Evolutionary conservation across 1,140 invertebrate species (phyloP).

Genomic region (Aphis craccivora): DNA sequence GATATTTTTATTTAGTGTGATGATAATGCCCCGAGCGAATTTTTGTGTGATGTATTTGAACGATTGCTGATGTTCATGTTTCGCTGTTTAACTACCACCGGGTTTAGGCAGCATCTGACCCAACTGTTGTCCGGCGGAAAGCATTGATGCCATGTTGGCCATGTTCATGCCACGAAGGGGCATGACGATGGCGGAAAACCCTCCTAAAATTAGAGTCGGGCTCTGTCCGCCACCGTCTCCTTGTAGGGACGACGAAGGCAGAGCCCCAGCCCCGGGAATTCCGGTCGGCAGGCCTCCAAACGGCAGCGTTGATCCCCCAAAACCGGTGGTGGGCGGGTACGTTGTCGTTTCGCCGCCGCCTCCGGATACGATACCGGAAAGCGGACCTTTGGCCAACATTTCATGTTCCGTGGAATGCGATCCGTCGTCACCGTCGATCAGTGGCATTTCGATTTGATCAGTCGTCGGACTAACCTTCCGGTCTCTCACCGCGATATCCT

Average conservation of each 20-base stretch:
- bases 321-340: neutral
- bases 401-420: neutral
- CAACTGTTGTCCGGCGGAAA: constrained; percentile 37
- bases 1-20: neutral
- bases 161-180: neutral
- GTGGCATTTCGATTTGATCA: neutral
- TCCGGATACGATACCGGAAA: neutral
- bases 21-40: neutral
- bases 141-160: constrained; percentile 17
- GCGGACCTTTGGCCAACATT: neutral
- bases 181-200: neutral
- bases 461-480: too few relatives aligned
- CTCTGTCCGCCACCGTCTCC: neutral
- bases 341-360: neutral
- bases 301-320: neutral
- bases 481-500: neutral
- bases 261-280: neutral
- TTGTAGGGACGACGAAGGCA: too few relatives aligned
- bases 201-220: neutral
- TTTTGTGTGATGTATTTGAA: too few relatives aligned
- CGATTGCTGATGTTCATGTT: neutral
- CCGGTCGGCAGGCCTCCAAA: neutral
- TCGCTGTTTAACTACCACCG: neutral
- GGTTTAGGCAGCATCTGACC: constrained; percentile 24
- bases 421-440: neutral